These are phyloP conservation scores for Clanis bilineata DNA, from an alignment of 2,888 invertebrate species.

Conservation along the genomic window DNA sequence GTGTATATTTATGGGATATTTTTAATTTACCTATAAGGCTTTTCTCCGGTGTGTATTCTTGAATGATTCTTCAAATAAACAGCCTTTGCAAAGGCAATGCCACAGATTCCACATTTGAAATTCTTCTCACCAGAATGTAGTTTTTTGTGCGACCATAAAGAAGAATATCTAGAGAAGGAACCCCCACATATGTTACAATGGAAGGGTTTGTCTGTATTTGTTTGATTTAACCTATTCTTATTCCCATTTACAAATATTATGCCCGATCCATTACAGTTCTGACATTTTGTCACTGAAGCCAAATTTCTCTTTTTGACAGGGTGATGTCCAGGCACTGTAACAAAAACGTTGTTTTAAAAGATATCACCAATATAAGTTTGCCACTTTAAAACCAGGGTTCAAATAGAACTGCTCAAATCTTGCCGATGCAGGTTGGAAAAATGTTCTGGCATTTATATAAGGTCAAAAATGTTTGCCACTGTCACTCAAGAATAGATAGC, in stretches of 20 bases:
- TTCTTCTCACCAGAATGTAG: conserved; percentile 92
- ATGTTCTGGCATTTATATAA: too few relatives aligned
- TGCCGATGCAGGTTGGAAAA: too few relatives aligned
- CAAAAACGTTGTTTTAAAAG: not conserved
- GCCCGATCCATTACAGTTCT: conserved; percentile 94
- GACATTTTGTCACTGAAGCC: conserved; percentile 92
- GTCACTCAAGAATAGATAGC: too few relatives aligned
- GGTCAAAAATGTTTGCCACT: too few relatives aligned
- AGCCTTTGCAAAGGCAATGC: conserved; percentile 93
- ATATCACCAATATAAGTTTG: not conserved
- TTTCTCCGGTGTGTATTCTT: conserved; percentile 91
- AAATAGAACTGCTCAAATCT: too few relatives aligned
- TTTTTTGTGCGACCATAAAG: conserved; percentile 94
- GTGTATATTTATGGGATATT: conserved; percentile 1
- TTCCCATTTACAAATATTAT: conserved; percentile 90
- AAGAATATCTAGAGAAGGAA: conserved; percentile 91
- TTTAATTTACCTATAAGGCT: conserved; percentile 67
- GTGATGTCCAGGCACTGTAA: conserved; percentile 83
- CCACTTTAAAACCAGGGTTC: too few relatives aligned
- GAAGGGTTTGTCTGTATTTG: conserved; percentile 90
- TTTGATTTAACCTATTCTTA: conserved; percentile 82
- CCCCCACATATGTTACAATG: conserved; percentile 94
- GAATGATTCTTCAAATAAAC: conserved; percentile 95
- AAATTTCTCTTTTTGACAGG: conserved; percentile 92
- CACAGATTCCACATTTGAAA: conserved; percentile 94